phyloP scores from a whole-genome alignment of 2,113 vertebrate genomes.

The Trichomycterus rosablanca region DNA sequence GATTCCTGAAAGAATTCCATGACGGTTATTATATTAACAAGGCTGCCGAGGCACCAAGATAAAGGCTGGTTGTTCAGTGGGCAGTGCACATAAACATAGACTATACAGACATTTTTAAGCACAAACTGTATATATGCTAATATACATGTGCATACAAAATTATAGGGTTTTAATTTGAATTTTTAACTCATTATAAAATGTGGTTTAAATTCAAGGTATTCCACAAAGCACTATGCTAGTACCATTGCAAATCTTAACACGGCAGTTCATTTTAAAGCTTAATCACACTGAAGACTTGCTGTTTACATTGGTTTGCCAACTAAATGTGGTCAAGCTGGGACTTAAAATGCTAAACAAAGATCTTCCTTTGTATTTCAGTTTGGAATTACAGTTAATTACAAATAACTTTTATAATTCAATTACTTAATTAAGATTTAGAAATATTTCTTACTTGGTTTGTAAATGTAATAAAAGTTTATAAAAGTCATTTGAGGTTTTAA shows the following conservation, averaged over 20 bases:
- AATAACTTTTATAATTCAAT: too few relatives aligned
- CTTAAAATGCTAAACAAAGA: too few relatives aligned
- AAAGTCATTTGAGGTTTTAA: too few relatives aligned
- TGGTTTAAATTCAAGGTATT: background rate
- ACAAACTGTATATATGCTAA: background rate
- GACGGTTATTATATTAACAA: background rate
- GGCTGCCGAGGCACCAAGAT: background rate
- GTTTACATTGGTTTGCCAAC: too few relatives aligned
- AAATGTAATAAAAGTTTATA: too few relatives aligned
- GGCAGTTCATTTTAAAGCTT: too few relatives aligned
- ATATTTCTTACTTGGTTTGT: too few relatives aligned
- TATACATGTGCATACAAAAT: background rate
- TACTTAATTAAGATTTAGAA: too few relatives aligned
- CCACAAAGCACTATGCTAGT: background rate
- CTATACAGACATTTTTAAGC: constrained; percentile 1
- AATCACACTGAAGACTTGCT: too few relatives aligned
- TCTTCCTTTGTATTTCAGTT: too few relatives aligned
- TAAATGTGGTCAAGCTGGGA: too few relatives aligned
- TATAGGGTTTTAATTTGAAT: background rate
- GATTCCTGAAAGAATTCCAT: background rate
- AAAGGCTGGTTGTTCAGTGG: constrained; percentile 10
- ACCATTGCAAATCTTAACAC: background rate
- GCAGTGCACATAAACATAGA: constrained; percentile 6
- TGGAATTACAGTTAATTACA: too few relatives aligned
- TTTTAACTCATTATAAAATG: background rate